phyloP scores from a whole-genome alignment of 2,113 vertebrate species.

The Stomatorhinus ivindoensis region DNA sequence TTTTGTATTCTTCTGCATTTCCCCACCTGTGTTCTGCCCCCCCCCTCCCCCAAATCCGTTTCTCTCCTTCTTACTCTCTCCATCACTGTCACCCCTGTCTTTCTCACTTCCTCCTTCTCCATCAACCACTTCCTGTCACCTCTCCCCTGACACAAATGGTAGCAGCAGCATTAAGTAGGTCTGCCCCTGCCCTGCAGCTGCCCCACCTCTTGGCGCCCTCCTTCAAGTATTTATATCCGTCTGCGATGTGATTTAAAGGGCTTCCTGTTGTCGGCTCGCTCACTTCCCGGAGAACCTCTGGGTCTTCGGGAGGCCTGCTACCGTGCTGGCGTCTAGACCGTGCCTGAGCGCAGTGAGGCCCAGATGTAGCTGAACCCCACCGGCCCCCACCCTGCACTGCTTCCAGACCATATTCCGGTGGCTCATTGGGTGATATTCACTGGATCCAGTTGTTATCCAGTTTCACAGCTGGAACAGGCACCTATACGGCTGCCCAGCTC shows the following conservation, averaged over 20 bases:
- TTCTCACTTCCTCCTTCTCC: conserved; percentile 29
- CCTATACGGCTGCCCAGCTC: not conserved
- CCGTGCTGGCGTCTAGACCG: conserved; percentile 25
- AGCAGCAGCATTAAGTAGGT: too few species aligned
- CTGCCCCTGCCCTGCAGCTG: conserved; percentile 22
- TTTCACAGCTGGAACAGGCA: not conserved
- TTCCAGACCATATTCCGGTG: not conserved
- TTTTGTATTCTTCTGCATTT: conserved; percentile 48
- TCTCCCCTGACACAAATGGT: not conserved
- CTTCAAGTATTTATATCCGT: conserved; percentile 58
- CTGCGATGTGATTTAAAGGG: conserved; percentile 47
- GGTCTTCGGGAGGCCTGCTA: conserved; percentile 10
- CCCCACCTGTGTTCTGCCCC: conserved; percentile 50
- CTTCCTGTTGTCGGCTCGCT: conserved; percentile 54
- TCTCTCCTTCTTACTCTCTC: conserved; percentile 29
- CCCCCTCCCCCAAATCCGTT: conserved; percentile 48
- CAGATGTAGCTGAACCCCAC: not conserved
- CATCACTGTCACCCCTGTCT: conserved; percentile 33
- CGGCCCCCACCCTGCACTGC: not conserved
- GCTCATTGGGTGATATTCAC: conserved; percentile 5
- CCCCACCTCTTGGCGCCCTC: conserved; percentile 24
- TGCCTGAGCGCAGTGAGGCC: not conserved
- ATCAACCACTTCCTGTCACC: conserved; percentile 17
- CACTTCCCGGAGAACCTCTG: conserved; percentile 53
- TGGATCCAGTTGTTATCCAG: not conserved